Base-by-base conservation (phyloP, 2,888 invertebrate species). In the Notodonta dromedarius region DNA sequence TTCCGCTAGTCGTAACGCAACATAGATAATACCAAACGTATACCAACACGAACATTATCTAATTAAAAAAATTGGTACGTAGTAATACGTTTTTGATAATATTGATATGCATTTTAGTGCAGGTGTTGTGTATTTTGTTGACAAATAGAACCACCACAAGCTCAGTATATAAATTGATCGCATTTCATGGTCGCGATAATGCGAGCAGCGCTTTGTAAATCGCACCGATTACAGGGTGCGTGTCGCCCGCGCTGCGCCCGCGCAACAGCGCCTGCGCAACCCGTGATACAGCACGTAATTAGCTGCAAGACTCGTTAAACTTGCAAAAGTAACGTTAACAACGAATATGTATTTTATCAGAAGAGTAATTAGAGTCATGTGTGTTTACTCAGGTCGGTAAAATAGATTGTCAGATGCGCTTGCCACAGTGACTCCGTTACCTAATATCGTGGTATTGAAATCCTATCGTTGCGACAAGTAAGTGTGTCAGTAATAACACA, bases 361-460 rank as follows among this genome's bases (percentile, higher is more conserved):
- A 55, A 63, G 53, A 16, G 0, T 14, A 55, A 53, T 61, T 62
- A 35, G 63, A 52, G 52, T 40, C 39, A n/a, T 48, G 14, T 32
- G n/a, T 6, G 39, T 13, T 48, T n/a, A 0, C 11, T 35, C 3
- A 9, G n/a, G 51, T 11, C 24, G 6, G 60, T 35, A 63, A 39
- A 57, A 14, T 11, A 32, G 44, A 51, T 58, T 55, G 61, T 66
- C 24, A 32, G 64, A 60, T 52, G 59, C 54, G 70, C 67, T 83
- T 81, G 82, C 82, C 80, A 80, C 82, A 84, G 81, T 85, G 84
- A 80, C 83, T 84, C 79, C 76, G 72, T 87, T 85, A 87, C 86
- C 81, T 85, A 83, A 88, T 80, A 79, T 79, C 71, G 70, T 59
- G 69, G 62, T 76, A 78, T 70, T 79, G 77, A 71, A 82, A 82